Percentiles rank a stretch among this genome's conserved stretches.
Conservation (phyloP, 2,888 invertebrate genomes). For the Parnassius glacialis region DNA sequence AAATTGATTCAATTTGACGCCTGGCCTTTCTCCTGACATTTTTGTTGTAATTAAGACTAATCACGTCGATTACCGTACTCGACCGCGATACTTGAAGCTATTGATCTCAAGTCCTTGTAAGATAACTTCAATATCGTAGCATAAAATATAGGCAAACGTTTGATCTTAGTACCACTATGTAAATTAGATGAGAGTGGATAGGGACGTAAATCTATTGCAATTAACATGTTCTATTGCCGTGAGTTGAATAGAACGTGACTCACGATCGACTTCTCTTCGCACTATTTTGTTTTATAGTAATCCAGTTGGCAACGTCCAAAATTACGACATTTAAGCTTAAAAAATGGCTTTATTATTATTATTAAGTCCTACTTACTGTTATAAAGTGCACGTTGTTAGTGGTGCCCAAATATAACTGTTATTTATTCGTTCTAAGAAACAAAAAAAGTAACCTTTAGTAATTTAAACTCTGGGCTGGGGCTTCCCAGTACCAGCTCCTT, state of each 20-base stretch:
- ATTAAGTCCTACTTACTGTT: no score
- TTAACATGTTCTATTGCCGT: slow-evolving; percentile 32
- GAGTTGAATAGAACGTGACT: slow-evolving; percentile 33
- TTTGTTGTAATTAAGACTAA: slow-evolving; percentile 12
- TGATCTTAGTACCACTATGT: slow-evolving; percentile 20
- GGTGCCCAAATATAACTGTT: no score
- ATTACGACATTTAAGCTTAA: no score
- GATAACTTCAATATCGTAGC: slow-evolving; percentile 8
- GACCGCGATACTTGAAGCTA: not conserved
- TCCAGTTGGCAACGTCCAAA: no score
- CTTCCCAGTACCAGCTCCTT: no score
- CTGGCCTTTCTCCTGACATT: slow-evolving; percentile 1
- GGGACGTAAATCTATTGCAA: slow-evolving; percentile 27
- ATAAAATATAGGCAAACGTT: slow-evolving; percentile 15
- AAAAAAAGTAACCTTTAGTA: no score
- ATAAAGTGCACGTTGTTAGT: no score
- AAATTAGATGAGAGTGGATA: slow-evolving; percentile 24
- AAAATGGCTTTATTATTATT: no score
- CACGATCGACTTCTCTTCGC: slow-evolving; percentile 33
- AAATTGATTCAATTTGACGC: slow-evolving; percentile 1
- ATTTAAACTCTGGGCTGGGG: no score
- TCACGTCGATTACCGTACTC: slow-evolving; percentile 5
- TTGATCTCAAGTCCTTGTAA: slow-evolving; percentile 1
- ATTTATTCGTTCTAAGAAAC: no score
- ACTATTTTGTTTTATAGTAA: slow-evolving; percentile 10